Evolutionary conservation across 2,113 vertebrate genomes (phyloP).

Genomic region (Plotosus lineatus): DNA sequence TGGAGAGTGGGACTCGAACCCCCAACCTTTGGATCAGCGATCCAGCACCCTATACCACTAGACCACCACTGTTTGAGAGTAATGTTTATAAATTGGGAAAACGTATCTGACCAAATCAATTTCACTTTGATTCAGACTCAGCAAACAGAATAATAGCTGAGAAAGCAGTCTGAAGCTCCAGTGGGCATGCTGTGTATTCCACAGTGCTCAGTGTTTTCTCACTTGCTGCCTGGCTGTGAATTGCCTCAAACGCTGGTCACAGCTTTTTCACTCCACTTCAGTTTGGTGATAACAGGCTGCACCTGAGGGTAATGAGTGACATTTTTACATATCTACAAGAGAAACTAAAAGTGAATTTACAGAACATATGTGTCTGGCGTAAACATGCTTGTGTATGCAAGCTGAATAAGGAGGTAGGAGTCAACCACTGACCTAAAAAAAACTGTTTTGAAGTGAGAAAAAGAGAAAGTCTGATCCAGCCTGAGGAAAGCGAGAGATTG

Average conservation of each 20-base stretch:
- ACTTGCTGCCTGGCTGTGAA: conserved; percentile 31
- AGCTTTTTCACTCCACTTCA: not conserved
- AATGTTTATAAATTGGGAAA: not conserved
- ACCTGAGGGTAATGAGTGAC: conserved; percentile 23
- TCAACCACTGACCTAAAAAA: not conserved
- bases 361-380: not conserved
- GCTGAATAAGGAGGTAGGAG: not conserved
- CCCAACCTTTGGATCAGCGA: no score
- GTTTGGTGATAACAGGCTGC: conserved; percentile 23
- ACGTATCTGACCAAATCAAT: not conserved
- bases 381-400: conserved; percentile 12
- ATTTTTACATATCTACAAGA: not conserved
- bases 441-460: not conserved
- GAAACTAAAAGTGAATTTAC: not conserved
- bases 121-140: not conserved
- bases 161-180: not conserved
- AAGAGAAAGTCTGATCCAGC: not conserved
- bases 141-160: not conserved
- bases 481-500: not conserved
- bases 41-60: no score
- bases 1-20: no score
- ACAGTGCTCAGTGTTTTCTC: conserved; percentile 20
- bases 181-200: conserved; percentile 1
- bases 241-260: conserved; percentile 30
- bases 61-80: not conserved